These are phyloP conservation scores for Phyllotis vaccarum DNA, from an alignment of 2,797 vertebrate species.

Conservation along the genomic window DNA sequence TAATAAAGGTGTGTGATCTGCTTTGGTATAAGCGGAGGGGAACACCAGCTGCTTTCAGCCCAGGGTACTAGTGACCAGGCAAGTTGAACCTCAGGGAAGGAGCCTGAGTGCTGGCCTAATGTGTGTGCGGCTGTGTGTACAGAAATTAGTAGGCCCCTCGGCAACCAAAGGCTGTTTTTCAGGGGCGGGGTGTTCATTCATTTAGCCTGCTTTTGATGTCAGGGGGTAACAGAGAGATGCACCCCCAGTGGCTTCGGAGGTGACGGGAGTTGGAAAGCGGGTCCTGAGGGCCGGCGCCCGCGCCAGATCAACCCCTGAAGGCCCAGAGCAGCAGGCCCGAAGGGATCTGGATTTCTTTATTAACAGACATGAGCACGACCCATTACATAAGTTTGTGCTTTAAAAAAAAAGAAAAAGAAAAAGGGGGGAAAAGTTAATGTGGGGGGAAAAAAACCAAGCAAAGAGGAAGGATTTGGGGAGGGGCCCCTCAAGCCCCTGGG, in stretches of 20 bases:
- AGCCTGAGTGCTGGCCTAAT: background rate
- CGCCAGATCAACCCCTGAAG: conserved; percentile 65
- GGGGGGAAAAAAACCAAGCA: conserved; percentile 88
- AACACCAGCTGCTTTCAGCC: conserved; percentile 44
- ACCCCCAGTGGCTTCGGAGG: background rate
- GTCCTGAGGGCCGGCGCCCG: conserved; percentile 15
- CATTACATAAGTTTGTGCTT: conserved; percentile 95
- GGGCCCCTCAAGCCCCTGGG: conserved; percentile 55
- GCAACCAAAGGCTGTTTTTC: background rate
- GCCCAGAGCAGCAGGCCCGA: conserved; percentile 79
- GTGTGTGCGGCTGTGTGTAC: background rate
- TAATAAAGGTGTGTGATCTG: conserved; percentile 91
- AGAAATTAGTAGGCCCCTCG: background rate
- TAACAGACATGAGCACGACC: conserved; percentile 94
- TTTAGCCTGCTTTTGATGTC: background rate
- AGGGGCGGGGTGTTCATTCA: background rate
- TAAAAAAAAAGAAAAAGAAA: conserved; percentile 87
- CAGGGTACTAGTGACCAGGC: conserved; percentile 14
- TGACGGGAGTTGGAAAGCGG: background rate
- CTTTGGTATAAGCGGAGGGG: conserved; percentile 84
- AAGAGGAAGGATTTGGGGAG: conserved; percentile 82
- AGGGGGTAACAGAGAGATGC: background rate
- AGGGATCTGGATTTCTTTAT: conserved; percentile 92
- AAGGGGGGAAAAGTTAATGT: conserved; percentile 77
- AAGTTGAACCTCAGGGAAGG: background rate